Conservation (phyloP, 2,113 vertebrate genomes). For the Strix uralensis region DNA sequence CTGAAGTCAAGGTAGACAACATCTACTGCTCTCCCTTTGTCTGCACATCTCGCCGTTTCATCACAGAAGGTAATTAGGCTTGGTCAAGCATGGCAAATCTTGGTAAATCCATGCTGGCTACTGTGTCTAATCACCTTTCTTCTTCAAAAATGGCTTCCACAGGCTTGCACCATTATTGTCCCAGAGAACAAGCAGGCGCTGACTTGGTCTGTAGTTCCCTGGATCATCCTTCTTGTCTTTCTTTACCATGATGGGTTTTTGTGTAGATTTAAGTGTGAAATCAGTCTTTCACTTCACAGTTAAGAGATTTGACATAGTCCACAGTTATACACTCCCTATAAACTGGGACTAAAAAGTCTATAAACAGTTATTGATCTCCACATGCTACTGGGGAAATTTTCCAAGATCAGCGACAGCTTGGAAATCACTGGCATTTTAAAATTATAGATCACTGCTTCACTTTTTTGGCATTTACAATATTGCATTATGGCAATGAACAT, state of each 20-base stretch:
- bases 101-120: background rate
- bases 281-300: background rate
- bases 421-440: constrained; percentile 61
- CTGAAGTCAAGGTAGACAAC: background rate
- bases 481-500: constrained; percentile 34
- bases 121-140: background rate
- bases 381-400: constrained; percentile 58
- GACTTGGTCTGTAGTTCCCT: background rate
- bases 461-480: constrained; percentile 44
- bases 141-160: background rate
- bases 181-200: background rate
- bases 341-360: constrained; percentile 45
- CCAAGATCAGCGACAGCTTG: constrained; percentile 58
- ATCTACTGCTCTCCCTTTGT: background rate
- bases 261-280: background rate
- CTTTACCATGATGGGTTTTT: background rate
- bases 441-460: constrained; percentile 43
- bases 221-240: background rate
- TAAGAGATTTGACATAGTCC: constrained; percentile 40
- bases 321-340: background rate
- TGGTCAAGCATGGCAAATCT: background rate
- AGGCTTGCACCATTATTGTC: background rate
- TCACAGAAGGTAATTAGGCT: background rate
- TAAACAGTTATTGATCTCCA: constrained; percentile 61
- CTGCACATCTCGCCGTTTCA: background rate